These are phyloP conservation scores for Periphyllus acericola DNA, from an alignment of 2,888 invertebrate genomes.

Conservation along the genomic window DNA sequence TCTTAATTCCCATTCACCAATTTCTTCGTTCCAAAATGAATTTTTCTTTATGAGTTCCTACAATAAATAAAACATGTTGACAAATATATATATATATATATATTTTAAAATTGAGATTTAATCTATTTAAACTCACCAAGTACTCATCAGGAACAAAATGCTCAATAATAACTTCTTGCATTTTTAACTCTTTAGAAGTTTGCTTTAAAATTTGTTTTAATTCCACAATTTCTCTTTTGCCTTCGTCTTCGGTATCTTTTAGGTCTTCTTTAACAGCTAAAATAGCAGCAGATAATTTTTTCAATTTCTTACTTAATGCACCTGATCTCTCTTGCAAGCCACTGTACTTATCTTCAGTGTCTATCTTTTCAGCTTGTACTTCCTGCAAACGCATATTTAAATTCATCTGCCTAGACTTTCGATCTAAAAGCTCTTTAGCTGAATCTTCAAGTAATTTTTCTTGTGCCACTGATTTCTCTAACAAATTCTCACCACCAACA, in stretches of 20 bases:
- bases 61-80: background rate
- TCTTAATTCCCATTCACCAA: conserved; percentile 97
- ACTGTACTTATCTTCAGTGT: conserved; percentile 94
- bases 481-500: conserved; percentile 96
- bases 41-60: conserved; percentile 89
- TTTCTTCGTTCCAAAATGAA: conserved; percentile 97
- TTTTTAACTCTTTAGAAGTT: conserved; percentile 86
- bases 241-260: conserved; percentile 89
- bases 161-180: conserved; percentile 90
- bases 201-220: conserved; percentile 92
- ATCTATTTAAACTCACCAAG: conserved; percentile 72
- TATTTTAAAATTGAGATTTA: background rate
- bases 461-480: conserved; percentile 96
- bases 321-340: conserved; percentile 93
- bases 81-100: background rate
- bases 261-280: conserved; percentile 87
- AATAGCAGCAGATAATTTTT: conserved; percentile 86
- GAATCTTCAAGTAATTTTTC: conserved; percentile 88
- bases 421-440: conserved; percentile 81
- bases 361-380: conserved; percentile 83
- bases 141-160: conserved; percentile 94
- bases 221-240: conserved; percentile 96
- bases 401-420: conserved; percentile 82
- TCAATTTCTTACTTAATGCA: conserved; percentile 91
- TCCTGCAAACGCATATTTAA: conserved; percentile 84